Evolutionary conservation across 2,797 vertebrate genomes (phyloP), one percentile per base, ranked within the genome.

Genomic region (Lophius americanus): DNA sequence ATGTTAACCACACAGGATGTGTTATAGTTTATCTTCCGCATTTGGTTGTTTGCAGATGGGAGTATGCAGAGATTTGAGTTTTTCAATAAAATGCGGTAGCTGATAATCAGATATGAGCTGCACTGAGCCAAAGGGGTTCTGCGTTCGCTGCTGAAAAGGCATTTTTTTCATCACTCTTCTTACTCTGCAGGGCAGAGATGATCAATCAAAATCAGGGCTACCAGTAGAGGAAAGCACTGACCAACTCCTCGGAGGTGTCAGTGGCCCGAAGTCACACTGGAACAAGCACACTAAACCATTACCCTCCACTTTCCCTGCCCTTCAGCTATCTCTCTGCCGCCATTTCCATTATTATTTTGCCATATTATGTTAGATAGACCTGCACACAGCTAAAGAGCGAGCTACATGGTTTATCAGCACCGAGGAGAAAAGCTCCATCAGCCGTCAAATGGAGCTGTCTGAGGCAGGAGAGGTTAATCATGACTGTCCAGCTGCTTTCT

Each of bases 201-300:
- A 85, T 88, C 77, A 68, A 82, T 85, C 87, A 81, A 64, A 79
- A 81, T 73, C 51, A 76, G 47, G 54, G 54, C 64, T 60, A 23
- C 23, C 23, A 43, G 61, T 51, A 50, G 56, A 41, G 49, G 51
- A 73, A 67, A 70, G 58, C 54, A 60, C 57, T 78, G 70, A 73
- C 57, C 74, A 75, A 68, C 57, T 75, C 64, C 49, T 72, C 52
- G 12, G 32, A 50, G 23, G 39, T 70, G 61, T 55, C 12, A 3
- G 36, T 37, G 51, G 60, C 58, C 68, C 9, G 59, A 72, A 75
- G 52, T 63, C 62, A 48, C 0, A 11, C 14, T 14, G 58, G 36
- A 75, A 64, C 48, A 71, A 52, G 63, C 55, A 60, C 9, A 43
- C 7, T 0, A 43, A 6, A 72, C 65, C 33, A 79, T 76, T 81